Conservation (phyloP, 2,888 invertebrate genomes). For the Dynastes tityus region DNA sequence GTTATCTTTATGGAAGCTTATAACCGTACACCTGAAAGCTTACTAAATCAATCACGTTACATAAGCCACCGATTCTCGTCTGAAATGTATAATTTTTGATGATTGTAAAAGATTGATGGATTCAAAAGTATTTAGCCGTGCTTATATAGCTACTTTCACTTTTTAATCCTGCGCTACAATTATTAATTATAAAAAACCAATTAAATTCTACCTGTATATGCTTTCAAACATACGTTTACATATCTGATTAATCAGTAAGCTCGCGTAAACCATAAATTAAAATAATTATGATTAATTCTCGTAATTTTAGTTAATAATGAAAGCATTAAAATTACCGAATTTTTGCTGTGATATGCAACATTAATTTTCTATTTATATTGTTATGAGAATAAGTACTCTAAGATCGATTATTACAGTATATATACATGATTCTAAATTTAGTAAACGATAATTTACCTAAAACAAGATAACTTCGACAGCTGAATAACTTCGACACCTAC, state of each 20-base stretch:
- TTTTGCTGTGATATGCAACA: too few species aligned
- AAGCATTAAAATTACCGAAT: too few species aligned
- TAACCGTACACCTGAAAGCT: slow-evolving; percentile 14
- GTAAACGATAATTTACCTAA: too few species aligned
- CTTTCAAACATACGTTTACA: not conserved
- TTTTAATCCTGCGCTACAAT: slow-evolving; percentile 48
- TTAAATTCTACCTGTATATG: slow-evolving; percentile 31
- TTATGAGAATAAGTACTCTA: too few species aligned
- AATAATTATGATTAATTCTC: slow-evolving; percentile 1
- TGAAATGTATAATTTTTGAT: slow-evolving; percentile 46
- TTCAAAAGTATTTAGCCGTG: not conserved
- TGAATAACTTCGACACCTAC: too few species aligned
- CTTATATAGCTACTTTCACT: slow-evolving; percentile 46
- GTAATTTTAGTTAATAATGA: not conserved
- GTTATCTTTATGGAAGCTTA: slow-evolving; percentile 16
- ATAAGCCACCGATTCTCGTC: slow-evolving; percentile 11
- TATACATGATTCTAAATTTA: too few species aligned
- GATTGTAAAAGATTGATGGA: slow-evolving; percentile 46
- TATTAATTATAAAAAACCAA: slow-evolving; percentile 51
- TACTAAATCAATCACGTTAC: slow-evolving; percentile 37
- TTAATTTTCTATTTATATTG: too few species aligned
- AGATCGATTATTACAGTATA: too few species aligned
- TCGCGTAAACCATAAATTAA: slow-evolving; percentile 9
- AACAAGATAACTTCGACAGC: too few species aligned
- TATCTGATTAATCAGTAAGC: not conserved